These are phyloP conservation scores for Parauchenoglanis punctatus DNA, from an alignment of 2,797 vertebrate species.

Conservation along the genomic window DNA sequence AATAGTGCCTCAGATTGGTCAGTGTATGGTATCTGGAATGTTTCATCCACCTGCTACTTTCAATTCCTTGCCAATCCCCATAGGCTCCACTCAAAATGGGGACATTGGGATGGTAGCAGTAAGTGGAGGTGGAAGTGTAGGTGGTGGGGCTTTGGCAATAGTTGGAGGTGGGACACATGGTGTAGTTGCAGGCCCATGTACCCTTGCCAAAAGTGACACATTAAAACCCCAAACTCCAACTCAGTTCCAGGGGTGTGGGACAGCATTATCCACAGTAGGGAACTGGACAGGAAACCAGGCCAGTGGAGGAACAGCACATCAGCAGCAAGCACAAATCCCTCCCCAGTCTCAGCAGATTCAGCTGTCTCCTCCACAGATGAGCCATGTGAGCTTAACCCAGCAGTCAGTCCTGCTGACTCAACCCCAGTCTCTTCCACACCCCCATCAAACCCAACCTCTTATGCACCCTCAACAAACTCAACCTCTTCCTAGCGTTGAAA, in stretches of 20 bases:
- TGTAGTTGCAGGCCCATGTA: conserved; percentile 60
- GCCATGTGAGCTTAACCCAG: conserved; percentile 55
- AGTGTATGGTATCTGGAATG: conserved; percentile 58
- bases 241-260: conserved; percentile 56
- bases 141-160: conserved; percentile 29
- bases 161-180: conserved; percentile 58
- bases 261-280: conserved; percentile 67
- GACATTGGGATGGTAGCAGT: conserved; percentile 65
- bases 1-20: conserved; percentile 44
- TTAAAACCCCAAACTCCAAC: conserved; percentile 66
- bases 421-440: conserved; percentile 61
- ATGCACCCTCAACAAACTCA: conserved; percentile 64
- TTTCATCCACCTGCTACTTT: conserved; percentile 65
- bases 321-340: conserved; percentile 55
- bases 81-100: conserved; percentile 67
- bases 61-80: conserved; percentile 64
- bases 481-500: conserved; percentile 46
- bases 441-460: conserved; percentile 62
- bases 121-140: conserved; percentile 48
- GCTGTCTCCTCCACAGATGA: conserved; percentile 34
- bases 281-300: conserved; percentile 70
- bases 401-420: conserved; percentile 46
- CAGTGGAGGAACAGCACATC: conserved; percentile 58
- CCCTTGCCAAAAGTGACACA: conserved; percentile 68
- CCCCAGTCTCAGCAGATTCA: conserved; percentile 52